Evolutionary conservation across 2,113 vertebrate genomes (phyloP).

Genomic region (Oplegnathus fasciatus): DNA sequence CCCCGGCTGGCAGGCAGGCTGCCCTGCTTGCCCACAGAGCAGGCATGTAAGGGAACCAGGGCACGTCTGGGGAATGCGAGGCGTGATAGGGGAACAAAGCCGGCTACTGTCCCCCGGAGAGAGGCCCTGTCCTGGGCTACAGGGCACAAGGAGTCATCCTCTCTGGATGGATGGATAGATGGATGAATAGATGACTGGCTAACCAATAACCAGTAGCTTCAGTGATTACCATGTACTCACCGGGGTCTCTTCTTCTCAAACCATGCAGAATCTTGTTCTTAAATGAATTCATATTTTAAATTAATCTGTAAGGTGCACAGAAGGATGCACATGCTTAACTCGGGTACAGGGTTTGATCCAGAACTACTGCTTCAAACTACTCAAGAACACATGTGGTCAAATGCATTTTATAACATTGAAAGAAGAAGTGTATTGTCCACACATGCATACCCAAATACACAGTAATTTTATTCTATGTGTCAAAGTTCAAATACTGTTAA

Average conservation of each 20-base stretch:
- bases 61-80: constrained; percentile 82
- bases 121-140: constrained; percentile 73
- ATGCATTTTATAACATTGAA: background rate
- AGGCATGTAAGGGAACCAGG: constrained; percentile 69
- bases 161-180: constrained; percentile 49
- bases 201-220: background rate
- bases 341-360: background rate
- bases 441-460: background rate
- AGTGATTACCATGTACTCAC: background rate
- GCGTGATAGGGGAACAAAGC: constrained; percentile 84
- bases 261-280: background rate
- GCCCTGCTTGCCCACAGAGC: constrained; percentile 66
- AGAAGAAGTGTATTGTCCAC: background rate
- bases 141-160: constrained; percentile 67
- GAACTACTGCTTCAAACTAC: too few species aligned
- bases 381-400: background rate
- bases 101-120: constrained; percentile 80
- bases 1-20: constrained; percentile 46
- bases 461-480: background rate
- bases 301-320: background rate
- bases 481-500: background rate
- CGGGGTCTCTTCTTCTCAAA: background rate
- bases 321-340: background rate
- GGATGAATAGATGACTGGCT: constrained; percentile 41
- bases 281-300: background rate